A percentile compares a stretch with the other conserved stretches of the same genome.
These are phyloP conservation scores for Ia io DNA, from an alignment of 2,113 vertebrate species.

Conservation along the genomic window DNA sequence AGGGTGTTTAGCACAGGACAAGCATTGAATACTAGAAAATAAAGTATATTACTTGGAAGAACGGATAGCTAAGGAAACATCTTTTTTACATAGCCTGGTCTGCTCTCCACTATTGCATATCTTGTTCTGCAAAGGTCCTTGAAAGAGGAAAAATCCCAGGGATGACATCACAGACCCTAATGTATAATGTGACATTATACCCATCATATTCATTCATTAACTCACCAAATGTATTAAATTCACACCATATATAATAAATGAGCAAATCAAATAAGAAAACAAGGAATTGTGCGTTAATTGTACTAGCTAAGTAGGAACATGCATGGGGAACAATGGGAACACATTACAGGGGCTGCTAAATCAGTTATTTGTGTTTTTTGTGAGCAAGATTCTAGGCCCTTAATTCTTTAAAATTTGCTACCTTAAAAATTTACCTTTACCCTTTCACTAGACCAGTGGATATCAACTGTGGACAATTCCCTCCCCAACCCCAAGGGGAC, in stretches of 20 bases:
- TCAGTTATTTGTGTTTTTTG: neutral
- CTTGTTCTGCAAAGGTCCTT: neutral
- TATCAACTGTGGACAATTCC: neutral
- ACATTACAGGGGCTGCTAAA: neutral
- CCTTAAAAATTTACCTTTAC: neutral
- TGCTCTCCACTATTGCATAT: neutral
- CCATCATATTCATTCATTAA: neutral
- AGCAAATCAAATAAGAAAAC: neutral
- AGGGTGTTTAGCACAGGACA: neutral
- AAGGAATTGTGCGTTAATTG: neutral
- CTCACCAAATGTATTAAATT: neutral
- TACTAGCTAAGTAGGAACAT: neutral
- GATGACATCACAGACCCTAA: neutral
- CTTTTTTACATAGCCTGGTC: neutral
- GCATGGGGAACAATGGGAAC: neutral
- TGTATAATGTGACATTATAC: neutral
- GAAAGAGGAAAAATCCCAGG: neutral
- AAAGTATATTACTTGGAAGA: neutral
- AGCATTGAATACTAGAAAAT: neutral
- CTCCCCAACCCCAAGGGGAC: neutral
- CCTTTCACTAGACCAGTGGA: neutral
- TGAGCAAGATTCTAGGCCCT: neutral
- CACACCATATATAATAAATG: neutral
- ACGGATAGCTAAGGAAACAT: neutral
- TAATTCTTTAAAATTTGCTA: neutral